These are phyloP conservation scores for Echeneis naucrates DNA, from an alignment of 2,797 vertebrate genomes.

Conservation along the genomic window DNA sequence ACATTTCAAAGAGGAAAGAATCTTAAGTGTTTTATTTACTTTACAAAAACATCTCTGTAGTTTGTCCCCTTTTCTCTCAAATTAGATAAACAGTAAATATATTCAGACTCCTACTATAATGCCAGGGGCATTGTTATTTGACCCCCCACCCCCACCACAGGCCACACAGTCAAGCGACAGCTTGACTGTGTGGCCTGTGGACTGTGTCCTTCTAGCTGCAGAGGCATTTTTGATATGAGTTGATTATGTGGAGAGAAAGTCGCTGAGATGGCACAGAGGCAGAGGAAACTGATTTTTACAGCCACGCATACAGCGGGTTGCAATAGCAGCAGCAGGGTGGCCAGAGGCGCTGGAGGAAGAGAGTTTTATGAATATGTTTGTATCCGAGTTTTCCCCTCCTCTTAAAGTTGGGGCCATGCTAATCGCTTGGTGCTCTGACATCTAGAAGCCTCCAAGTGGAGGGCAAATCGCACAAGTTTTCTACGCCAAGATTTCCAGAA, in stretches of 20 bases:
- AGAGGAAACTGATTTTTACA: conserved; percentile 80
- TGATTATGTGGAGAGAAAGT: conserved; percentile 75
- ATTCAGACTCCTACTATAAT: conserved; percentile 24
- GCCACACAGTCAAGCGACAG: conserved; percentile 44
- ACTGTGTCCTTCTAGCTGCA: conserved; percentile 65
- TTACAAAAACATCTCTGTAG: conserved; percentile 24
- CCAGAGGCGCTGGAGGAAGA: conserved; percentile 58
- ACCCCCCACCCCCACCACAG: conserved; percentile 14
- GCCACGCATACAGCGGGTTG: conserved; percentile 69
- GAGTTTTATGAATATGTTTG: conserved; percentile 79
- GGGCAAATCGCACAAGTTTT: conserved; percentile 71
- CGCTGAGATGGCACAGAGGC: conserved; percentile 68
- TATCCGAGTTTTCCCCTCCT: conserved; percentile 69
- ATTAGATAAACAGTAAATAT: conserved; percentile 61
- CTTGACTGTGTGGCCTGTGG: conserved; percentile 58
- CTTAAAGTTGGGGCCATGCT: conserved; percentile 75
- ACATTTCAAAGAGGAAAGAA: conserved; percentile 34
- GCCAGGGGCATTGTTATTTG: background rate
- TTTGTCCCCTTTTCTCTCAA: conserved; percentile 27
- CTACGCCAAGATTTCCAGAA: conserved; percentile 57
- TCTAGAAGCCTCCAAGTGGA: conserved; percentile 79
- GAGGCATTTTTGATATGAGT: conserved; percentile 75
- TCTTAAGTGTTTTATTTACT: conserved; percentile 50
- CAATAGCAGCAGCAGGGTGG: conserved; percentile 55
- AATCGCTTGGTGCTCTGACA: conserved; percentile 81